Conservation (phyloP, 2,113 vertebrate species). For the Phrynosoma platyrhinos region DNA sequence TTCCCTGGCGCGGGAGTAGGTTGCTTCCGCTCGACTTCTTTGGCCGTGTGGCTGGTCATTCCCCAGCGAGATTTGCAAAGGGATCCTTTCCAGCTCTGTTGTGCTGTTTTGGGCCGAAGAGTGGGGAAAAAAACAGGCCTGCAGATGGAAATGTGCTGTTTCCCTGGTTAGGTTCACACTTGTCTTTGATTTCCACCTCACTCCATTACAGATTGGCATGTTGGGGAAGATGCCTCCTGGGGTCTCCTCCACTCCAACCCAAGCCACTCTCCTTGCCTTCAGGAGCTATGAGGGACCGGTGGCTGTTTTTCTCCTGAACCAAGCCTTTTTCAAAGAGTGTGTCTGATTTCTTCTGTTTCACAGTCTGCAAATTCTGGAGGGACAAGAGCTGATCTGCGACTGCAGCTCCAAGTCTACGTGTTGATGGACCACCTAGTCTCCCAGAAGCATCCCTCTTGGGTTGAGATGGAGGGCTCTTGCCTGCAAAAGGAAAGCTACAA, state of each 20-base stretch:
- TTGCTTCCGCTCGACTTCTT: neutral
- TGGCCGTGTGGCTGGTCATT: neutral
- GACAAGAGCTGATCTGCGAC: neutral
- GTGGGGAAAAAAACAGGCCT: neutral
- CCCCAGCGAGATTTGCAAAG: neutral
- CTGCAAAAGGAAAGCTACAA: neutral
- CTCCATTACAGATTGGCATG: no score
- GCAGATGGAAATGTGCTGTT: slow-evolving; percentile 4
- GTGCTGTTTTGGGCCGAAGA: neutral
- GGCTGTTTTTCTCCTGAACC: neutral
- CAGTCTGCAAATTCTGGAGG: neutral
- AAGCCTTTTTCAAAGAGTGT: neutral
- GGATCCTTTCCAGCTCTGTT: neutral
- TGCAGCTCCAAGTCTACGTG: no score
- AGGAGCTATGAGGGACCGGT: neutral
- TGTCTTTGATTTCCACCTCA: neutral
- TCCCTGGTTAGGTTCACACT: neutral
- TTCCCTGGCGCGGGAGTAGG: neutral
- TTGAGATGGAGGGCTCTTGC: no score
- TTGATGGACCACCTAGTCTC: no score
- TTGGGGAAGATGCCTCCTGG: neutral
- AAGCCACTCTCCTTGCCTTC: no score
- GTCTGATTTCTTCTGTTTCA: neutral
- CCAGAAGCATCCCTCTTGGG: no score
- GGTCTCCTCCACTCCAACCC: neutral